Percentiles rank a stretch among this genome's conserved stretches.
phyloP scores from a whole-genome alignment of 1,140 invertebrate genomes.

The Belonocnema kinseyi region DNA sequence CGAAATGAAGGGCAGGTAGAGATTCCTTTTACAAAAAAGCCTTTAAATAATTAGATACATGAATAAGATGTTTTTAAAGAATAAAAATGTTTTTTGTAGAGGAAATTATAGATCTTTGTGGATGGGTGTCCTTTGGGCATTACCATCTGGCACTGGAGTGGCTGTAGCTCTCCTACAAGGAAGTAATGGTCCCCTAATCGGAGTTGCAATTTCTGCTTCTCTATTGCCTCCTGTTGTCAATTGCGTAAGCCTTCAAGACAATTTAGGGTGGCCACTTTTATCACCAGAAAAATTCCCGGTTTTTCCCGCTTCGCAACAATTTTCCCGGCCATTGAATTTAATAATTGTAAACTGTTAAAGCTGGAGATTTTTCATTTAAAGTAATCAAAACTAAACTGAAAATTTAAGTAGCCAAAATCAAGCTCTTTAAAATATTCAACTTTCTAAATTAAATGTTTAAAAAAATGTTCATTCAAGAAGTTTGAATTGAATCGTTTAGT shows the following conservation, averaged over 20 bases:
- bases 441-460: too few relatives aligned
- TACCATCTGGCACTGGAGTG: slow-evolving; percentile 86
- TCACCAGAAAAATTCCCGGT: too few relatives aligned
- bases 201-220: slow-evolving; percentile 92
- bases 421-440: background rate
- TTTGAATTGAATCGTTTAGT: too few relatives aligned
- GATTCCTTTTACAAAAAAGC: background rate
- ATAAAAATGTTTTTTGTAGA: slow-evolving; percentile 64
- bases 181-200: slow-evolving; percentile 89
- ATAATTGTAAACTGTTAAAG: too few relatives aligned
- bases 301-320: too few relatives aligned
- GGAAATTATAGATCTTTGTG: slow-evolving; percentile 83
- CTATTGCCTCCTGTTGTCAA: slow-evolving; percentile 91
- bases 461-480: too few relatives aligned
- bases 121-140: slow-evolving; percentile 84
- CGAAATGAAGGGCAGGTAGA: slow-evolving; percentile 86
- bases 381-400: too few relatives aligned
- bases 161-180: slow-evolving; percentile 90
- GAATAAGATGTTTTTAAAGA: background rate
- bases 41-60: background rate
- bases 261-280: background rate
- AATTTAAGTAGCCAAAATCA: background rate
- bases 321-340: too few relatives aligned
- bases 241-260: slow-evolving; percentile 78
- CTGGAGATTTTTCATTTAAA: too few relatives aligned